These are phyloP conservation scores for Andrena minutula DNA, from an alignment of 2,888 invertebrate species.

Conservation along the genomic window DNA sequence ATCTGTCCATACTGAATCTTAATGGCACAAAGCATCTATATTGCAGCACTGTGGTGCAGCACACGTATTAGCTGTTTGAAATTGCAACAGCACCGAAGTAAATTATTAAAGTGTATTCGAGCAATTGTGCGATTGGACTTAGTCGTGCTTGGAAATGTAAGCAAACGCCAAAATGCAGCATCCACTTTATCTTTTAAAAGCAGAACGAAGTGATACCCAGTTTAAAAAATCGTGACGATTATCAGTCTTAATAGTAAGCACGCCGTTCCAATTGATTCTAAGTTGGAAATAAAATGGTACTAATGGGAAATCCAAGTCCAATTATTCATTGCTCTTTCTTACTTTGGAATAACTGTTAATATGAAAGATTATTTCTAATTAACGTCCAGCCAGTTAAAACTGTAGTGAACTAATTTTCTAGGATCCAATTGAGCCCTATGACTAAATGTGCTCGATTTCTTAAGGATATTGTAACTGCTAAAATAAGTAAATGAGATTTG, in stretches of 20 bases:
- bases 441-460: no score
- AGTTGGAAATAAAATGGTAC: no score
- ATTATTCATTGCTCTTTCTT: no score
- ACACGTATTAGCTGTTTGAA: neutral
- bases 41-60: neutral
- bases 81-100: neutral
- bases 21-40: neutral
- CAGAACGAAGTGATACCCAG: neutral
- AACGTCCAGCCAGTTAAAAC: no score
- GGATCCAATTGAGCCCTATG: no score
- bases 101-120: conserved; percentile 2
- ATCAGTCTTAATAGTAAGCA: neutral
- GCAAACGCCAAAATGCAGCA: neutral
- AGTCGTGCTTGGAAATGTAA: neutral
- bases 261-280: no score
- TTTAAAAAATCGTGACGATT: neutral
- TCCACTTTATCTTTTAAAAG: neutral
- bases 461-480: no score
- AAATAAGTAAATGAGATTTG: neutral
- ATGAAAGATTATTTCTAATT: no score
- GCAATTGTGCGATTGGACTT: conserved; percentile 4
- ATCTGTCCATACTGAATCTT: neutral
- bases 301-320: no score
- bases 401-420: no score
- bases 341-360: no score